A percentile compares a stretch with the other conserved stretches of the same genome.
Evolutionary conservation across 2,113 vertebrate species (phyloP).

Genomic region (Pimephales promelas): DNA sequence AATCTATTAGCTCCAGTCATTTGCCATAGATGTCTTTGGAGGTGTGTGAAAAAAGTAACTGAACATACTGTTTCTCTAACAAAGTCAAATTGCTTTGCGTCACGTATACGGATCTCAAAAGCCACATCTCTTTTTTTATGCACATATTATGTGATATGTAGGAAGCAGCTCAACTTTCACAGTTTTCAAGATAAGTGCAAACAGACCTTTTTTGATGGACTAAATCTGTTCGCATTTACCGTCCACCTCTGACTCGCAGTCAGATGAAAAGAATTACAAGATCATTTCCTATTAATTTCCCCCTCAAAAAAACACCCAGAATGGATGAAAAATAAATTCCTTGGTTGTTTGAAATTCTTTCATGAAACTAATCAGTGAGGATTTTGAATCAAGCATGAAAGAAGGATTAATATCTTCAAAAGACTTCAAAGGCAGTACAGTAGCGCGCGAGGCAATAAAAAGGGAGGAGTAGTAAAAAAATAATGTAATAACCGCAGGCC

Average conservation of each 20-base stretch:
- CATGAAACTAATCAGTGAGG: conserved; percentile 7
- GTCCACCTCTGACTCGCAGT: neutral
- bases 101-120: conserved; percentile 7
- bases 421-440: conserved; percentile 29
- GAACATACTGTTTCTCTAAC: conserved; percentile 40
- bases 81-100: conserved; percentile 38
- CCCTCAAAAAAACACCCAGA: conserved; percentile 30
- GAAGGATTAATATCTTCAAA: conserved; percentile 26
- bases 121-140: neutral
- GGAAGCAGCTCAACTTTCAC: conserved; percentile 34
- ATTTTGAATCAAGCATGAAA: conserved; percentile 29
- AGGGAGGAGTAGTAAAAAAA: neutral
- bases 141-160: conserved; percentile 40
- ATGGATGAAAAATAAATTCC: conserved; percentile 14
- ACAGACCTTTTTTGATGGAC: conserved; percentile 45
- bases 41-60: conserved; percentile 41
- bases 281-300: conserved; percentile 50
- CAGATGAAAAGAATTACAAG: conserved; percentile 55
- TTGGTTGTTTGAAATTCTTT: conserved; percentile 8
- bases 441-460: neutral
- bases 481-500: neutral
- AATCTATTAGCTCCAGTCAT: neutral
- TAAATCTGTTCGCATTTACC: conserved; percentile 51
- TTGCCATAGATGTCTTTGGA: conserved; percentile 29
- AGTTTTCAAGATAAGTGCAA: conserved; percentile 46